phyloP scores from a whole-genome alignment of 2,797 vertebrate species.

The Glyptemys insculpta region DNA sequence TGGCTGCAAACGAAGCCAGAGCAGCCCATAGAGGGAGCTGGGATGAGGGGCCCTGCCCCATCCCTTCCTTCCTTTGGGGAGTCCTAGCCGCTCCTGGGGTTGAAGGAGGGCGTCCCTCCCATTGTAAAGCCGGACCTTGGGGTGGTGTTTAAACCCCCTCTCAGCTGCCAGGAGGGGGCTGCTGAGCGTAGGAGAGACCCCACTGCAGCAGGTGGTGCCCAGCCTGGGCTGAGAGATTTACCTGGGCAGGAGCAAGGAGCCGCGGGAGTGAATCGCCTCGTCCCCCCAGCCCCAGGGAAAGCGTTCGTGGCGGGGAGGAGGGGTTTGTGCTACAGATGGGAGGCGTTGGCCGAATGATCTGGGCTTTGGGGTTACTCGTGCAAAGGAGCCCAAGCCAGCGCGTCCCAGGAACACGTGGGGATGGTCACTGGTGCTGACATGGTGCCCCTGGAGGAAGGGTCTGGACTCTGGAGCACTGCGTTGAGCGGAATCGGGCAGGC shows the following conservation, averaged over 20 bases:
- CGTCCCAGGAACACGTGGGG: neutral
- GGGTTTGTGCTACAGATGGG: too few species aligned
- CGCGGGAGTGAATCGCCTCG: too few species aligned
- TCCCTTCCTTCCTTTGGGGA: rapidly evolving
- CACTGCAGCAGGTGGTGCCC: too few species aligned
- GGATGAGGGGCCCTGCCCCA: rapidly evolving
- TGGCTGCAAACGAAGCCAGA: neutral
- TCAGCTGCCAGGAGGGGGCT: too few species aligned
- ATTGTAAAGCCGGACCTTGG: neutral
- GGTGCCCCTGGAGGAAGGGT: too few species aligned
- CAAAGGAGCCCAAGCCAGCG: neutral
- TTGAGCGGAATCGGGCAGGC: too few species aligned
- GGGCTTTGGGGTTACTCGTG: neutral
- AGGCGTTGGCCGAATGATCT: neutral
- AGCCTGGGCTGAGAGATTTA: too few species aligned
- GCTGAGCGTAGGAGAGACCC: too few species aligned
- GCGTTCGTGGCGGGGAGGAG: neutral
- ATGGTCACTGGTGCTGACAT: neutral
- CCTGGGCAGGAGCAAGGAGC: too few species aligned
- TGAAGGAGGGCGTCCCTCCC: neutral
- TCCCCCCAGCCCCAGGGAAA: too few species aligned
- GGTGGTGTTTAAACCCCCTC: neutral
- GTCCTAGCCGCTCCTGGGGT: neutral
- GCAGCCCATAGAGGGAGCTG: neutral
- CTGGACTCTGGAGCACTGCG: too few species aligned